Percentiles rank a stretch among this genome's conserved stretches.
phyloP scores from a whole-genome alignment of 2,113 vertebrate genomes.

The Ptilonorhynchus violaceus region DNA sequence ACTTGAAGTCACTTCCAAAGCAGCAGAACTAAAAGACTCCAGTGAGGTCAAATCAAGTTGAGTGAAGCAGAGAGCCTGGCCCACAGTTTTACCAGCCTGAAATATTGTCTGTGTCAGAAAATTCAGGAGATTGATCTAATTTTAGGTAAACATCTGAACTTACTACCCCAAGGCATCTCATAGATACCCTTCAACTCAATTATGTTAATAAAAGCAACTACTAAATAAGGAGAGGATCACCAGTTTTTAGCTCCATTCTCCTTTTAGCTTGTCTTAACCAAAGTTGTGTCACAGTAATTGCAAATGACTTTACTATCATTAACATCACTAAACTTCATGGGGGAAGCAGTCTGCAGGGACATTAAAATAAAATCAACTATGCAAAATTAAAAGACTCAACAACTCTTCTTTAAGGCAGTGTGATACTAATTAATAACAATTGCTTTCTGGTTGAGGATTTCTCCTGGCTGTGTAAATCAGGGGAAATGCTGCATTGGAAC shows the following conservation, averaged over 20 bases:
- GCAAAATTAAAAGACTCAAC: slow-evolving; percentile 50
- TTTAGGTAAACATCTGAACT: neutral
- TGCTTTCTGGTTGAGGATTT: slow-evolving; percentile 24
- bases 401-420: slow-evolving; percentile 34
- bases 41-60: neutral
- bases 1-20: neutral
- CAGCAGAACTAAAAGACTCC: neutral
- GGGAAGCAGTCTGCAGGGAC: slow-evolving; percentile 18
- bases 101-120: neutral
- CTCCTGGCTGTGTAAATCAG: neutral
- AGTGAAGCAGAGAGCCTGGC: neutral
- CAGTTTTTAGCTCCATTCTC: neutral
- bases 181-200: slow-evolving; percentile 24
- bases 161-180: neutral
- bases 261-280: slow-evolving; percentile 19
- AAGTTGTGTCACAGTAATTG: slow-evolving; percentile 14
- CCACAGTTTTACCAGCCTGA: neutral
- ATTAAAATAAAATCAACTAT: slow-evolving; percentile 49
- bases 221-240: neutral
- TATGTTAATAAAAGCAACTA: neutral
- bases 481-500: neutral
- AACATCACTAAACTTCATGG: slow-evolving; percentile 23
- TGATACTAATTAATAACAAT: slow-evolving; percentile 47
- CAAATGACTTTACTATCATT: slow-evolving; percentile 30
- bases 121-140: neutral